These are phyloP conservation scores for Dunckerocampus dactyliophorus DNA, from an alignment of 2,113 vertebrate genomes.

Conservation along the genomic window DNA sequence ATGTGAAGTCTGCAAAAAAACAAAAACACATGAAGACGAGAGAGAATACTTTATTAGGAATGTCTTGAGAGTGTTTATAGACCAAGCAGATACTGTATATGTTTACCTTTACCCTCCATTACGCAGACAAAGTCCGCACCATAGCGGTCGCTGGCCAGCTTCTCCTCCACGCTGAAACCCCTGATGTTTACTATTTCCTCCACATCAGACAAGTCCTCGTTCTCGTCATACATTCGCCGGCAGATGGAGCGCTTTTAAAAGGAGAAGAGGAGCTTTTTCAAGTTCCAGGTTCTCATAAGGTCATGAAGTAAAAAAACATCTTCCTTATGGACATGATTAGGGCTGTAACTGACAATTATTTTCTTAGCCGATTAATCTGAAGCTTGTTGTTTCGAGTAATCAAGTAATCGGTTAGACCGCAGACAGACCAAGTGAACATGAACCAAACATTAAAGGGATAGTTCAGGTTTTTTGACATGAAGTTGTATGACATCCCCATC, in stretches of 20 bases:
- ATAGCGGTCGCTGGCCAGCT: conserved; percentile 82
- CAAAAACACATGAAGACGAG: neutral
- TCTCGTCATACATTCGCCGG: conserved; percentile 89
- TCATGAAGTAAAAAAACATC: no score
- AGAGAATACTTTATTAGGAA: no score
- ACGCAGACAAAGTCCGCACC: conserved; percentile 79
- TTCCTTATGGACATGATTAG: neutral
- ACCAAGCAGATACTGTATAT: conserved; percentile 36
- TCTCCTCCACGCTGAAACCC: conserved; percentile 92
- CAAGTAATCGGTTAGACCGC: no score
- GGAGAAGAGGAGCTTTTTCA: neutral
- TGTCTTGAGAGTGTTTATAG: neutral
- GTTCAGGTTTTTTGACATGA: no score
- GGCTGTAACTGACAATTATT: no score
- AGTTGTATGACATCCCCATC: no score
- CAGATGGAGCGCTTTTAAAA: conserved; percentile 80
- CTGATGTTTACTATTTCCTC: conserved; percentile 91
- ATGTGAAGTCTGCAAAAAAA: conserved; percentile 86
- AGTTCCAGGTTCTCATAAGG: neutral
- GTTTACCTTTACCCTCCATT: conserved; percentile 96
- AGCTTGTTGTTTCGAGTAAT: no score
- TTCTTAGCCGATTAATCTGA: no score
- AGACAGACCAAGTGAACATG: neutral
- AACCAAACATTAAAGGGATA: no score
- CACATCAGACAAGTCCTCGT: conserved; percentile 91